Percentiles rank a stretch among this genome's conserved stretches.
phyloP scores from a whole-genome alignment of 1,140 invertebrate species.

The Zaprionus kolodkinae region DNA sequence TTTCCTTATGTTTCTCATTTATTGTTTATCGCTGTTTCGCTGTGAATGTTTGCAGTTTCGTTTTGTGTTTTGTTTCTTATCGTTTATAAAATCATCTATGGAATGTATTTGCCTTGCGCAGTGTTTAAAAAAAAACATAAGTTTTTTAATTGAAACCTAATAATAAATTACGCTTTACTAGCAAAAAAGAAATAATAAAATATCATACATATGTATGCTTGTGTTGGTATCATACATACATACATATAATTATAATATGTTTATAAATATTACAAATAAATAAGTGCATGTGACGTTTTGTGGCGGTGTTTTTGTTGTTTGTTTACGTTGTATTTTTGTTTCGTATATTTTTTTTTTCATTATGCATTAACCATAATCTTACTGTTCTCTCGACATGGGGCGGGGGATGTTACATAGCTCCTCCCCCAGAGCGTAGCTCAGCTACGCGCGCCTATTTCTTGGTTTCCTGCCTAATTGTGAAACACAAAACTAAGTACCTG shows the following conservation, averaged over 20 bases:
- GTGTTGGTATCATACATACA: slow-evolving; percentile 8
- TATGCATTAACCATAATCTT: slow-evolving; percentile 20
- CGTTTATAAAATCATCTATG: slow-evolving; percentile 72
- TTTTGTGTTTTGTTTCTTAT: slow-evolving; percentile 35
- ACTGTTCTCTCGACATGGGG: slow-evolving; percentile 11
- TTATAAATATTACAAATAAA: slow-evolving; percentile 72
- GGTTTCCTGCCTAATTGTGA: slow-evolving; percentile 46
- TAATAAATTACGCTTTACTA: slow-evolving; percentile 73
- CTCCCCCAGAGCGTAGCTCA: slow-evolving; percentile 57
- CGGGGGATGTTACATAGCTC: neutral
- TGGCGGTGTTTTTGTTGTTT: slow-evolving; percentile 66
- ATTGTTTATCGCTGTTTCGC: slow-evolving; percentile 30
- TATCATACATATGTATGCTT: slow-evolving; percentile 27
- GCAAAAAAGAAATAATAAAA: slow-evolving; percentile 47
- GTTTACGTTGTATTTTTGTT: slow-evolving; percentile 14
- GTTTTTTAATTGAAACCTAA: slow-evolving; percentile 36
- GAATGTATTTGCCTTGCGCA: slow-evolving; percentile 64
- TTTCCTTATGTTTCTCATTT: slow-evolving; percentile 33
- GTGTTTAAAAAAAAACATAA: slow-evolving; percentile 46
- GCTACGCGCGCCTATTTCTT: slow-evolving; percentile 53
- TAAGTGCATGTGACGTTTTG: slow-evolving; percentile 82
- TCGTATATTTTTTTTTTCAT: slow-evolving; percentile 9
- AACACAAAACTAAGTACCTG: slow-evolving; percentile 80
- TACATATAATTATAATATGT: slow-evolving; percentile 39
- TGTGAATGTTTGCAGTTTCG: slow-evolving; percentile 72